phyloP scores from a whole-genome alignment of 2,797 vertebrate species.

The Emys orbicularis region DNA sequence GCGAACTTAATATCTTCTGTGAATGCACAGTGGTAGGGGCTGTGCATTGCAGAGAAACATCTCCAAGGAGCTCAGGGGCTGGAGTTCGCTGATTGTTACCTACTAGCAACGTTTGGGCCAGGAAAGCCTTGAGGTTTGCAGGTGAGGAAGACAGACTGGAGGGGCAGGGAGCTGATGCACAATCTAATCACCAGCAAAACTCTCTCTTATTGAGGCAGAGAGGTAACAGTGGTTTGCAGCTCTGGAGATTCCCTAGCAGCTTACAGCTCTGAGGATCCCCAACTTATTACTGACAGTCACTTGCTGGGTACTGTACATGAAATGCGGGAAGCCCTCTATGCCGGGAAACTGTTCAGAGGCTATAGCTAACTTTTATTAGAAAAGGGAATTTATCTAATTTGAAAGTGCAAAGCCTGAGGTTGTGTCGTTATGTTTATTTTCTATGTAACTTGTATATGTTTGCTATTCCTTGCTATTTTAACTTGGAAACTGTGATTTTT shows the following conservation, averaged over 20 bases:
- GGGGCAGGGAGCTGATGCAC: background rate
- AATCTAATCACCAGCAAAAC: background rate
- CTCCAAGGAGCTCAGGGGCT: background rate
- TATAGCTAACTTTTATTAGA: background rate
- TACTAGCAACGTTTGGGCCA: background rate
- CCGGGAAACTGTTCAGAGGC: background rate
- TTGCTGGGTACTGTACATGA: background rate
- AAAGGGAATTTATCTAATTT: background rate
- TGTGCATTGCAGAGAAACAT: background rate
- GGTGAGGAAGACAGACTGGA: background rate
- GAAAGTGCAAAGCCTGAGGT: background rate
- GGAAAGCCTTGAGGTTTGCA: background rate
- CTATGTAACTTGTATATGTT: background rate
- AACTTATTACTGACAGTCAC: background rate
- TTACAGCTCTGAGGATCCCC: background rate
- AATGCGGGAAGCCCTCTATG: background rate
- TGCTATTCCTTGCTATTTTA: background rate
- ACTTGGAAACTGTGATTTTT: background rate
- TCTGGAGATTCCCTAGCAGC: background rate
- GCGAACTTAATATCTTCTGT: background rate
- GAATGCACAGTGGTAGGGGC: background rate
- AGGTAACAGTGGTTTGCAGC: background rate
- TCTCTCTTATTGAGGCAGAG: background rate
- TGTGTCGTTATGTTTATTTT: background rate
- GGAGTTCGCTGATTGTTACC: background rate